Conservation (phyloP, 2,888 invertebrate genomes). For the Noctua comes region DNA sequence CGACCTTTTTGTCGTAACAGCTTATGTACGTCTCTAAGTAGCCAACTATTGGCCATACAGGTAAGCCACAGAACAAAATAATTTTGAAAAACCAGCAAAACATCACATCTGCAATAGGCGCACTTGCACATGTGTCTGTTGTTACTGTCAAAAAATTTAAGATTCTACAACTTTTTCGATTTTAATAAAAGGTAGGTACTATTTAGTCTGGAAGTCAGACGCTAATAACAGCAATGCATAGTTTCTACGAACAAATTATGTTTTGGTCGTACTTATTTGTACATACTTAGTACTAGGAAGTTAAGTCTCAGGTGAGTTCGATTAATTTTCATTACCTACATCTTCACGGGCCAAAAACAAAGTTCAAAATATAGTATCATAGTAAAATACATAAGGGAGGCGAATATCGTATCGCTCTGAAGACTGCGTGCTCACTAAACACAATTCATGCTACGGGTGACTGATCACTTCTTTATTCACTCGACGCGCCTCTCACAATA, state of each 20-base stretch:
- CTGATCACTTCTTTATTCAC: slow-evolving; percentile 47
- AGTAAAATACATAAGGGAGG: slow-evolving; percentile 20
- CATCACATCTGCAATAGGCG: no score
- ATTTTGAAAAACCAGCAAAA: neutral
- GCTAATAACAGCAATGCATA: neutral
- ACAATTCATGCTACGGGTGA: slow-evolving; percentile 63
- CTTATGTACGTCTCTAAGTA: neutral
- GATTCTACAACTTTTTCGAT: neutral
- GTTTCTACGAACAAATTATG: neutral
- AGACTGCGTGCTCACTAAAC: slow-evolving; percentile 60
- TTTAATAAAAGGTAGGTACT: neutral
- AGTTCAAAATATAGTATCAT: neutral
- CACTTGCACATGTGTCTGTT: neutral
- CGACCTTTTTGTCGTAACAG: neutral
- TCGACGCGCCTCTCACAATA: slow-evolving; percentile 61
- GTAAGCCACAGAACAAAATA: neutral
- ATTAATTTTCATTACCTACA: slow-evolving; percentile 18
- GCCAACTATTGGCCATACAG: neutral
- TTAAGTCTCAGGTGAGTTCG: neutral
- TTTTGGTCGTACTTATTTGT: neutral
- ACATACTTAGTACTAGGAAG: neutral
- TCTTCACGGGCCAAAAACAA: slow-evolving; percentile 12
- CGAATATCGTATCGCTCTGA: slow-evolving; percentile 23
- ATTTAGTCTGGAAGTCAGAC: neutral
- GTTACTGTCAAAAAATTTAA: neutral